Evolutionary conservation across 64 coral and sea anemone species (phyloP), one percentile per base, ranked within the genome.

Genomic region (Exaiptasia diaphana): DNA sequence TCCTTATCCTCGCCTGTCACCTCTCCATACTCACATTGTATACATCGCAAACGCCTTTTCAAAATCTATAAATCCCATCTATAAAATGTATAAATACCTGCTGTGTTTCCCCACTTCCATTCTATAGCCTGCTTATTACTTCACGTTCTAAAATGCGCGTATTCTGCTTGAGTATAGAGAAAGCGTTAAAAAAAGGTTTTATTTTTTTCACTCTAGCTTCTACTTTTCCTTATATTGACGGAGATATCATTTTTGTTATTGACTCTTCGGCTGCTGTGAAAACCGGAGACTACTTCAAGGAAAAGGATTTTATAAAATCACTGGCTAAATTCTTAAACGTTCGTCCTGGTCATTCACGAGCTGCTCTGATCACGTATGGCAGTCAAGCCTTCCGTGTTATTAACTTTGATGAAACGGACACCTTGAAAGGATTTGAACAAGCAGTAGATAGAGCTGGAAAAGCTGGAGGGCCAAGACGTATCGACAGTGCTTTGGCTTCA

Each of bases 361-460:
- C 80, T 42, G 12, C 80, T n/a, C 32, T 83, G 10, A 83, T 83
- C 54, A 83, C 80, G 6, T 83, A 83, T 40, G 80, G 80, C 14
- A 58, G 28, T 25, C 11, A 15, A n/a, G 13, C 80, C 17, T 43
- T 48, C 4, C 63, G 18, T 26, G 50, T 83, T 4, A 27, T 83
- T 14, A 68, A 18, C n/a, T 83, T 83, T 68, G 17, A 43, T 29
- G 22, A 50, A 13, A 71, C 69, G 26, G 26, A 17, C 3, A 71
- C 80, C 21, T 53, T 83, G 39, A 8, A 18, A 12, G 32, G 52
- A 28, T 54, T 83, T 58, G 80, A 83, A 53, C 21, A 11, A 17
- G 36, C 24, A 9, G 53, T 83, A 25, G 29, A 71, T 40, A 63
- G 64, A 20, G 80, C 80, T 29, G 64, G 31, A 29, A 50, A 21